phyloP scores from a whole-genome alignment of 2,888 invertebrate species.

The Aporophyla lueneburgensis region DNA sequence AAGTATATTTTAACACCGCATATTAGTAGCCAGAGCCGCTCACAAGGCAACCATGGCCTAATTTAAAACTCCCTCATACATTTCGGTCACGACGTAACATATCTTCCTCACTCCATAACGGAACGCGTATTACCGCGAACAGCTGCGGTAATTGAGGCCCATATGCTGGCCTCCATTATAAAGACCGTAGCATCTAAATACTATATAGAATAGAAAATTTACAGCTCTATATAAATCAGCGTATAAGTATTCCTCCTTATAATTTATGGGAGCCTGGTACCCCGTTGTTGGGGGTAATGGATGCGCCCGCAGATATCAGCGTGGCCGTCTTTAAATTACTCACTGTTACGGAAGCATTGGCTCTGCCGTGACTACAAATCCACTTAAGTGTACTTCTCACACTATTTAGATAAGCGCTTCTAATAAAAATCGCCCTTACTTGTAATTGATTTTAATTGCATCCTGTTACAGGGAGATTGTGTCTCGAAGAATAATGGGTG shows the following conservation, averaged over 20 bases:
- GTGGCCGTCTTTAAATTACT: slow-evolving; percentile 88
- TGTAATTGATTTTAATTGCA: slow-evolving; percentile 86
- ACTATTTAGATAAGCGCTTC: slow-evolving; percentile 84
- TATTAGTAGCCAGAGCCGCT: background rate
- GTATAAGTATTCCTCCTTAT: slow-evolving; percentile 86
- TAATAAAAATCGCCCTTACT: slow-evolving; percentile 82
- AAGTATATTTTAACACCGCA: background rate
- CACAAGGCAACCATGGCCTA: slow-evolving; percentile 11
- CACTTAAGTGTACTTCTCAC: slow-evolving; percentile 85
- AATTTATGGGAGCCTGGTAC: slow-evolving; percentile 86
- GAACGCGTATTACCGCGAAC: slow-evolving; percentile 38
- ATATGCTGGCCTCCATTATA: slow-evolving; percentile 57
- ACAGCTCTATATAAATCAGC: slow-evolving; percentile 87
- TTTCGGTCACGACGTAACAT: slow-evolving; percentile 46
- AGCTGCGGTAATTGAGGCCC: slow-evolving; percentile 56
- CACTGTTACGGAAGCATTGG: slow-evolving; percentile 85
- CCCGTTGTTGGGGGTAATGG: slow-evolving; percentile 87
- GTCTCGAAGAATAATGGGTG: slow-evolving; percentile 37
- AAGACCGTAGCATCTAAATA: slow-evolving; percentile 64
- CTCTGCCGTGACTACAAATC: slow-evolving; percentile 85
- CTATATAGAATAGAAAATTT: slow-evolving; percentile 78
- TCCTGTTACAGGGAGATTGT: slow-evolving; percentile 64
- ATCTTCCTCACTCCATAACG: slow-evolving; percentile 50
- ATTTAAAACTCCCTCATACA: slow-evolving; percentile 52
- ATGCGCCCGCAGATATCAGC: slow-evolving; percentile 88